Evolutionary conservation across 2,113 vertebrate genomes (phyloP), one percentile per base, ranked within the genome.

Genomic region (Cyanoramphus novaezelandiae): DNA sequence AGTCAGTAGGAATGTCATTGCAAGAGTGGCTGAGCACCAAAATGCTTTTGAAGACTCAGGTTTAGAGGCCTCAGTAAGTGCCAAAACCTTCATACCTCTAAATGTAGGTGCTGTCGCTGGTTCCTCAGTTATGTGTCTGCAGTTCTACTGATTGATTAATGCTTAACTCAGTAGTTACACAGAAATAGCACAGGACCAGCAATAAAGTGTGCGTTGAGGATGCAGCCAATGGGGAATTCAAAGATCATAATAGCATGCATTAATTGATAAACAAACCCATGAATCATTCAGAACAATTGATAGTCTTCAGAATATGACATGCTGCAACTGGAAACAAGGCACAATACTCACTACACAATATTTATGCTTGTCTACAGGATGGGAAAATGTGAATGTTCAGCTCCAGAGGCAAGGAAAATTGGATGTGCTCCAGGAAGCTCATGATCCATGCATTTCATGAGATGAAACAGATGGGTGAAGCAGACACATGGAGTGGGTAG

Each of bases 371-470:
- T 93, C 87, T 90, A 69, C 80, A 69, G 69, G 69, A 52, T 3
- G 19, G 82, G 62, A 62, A 90, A 92, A 90, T 52, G 76, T 77
- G 83, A 90, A 17, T 76, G 92, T 93, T 90, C 82, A 86, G 13
- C 69, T 94, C 83, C 52, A 94, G 64, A 94, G 72, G 80, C 72
- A 86, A 79, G 33, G 87, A 57, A 94, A 92, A 75, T 78, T 97
- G 96, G 94, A 64, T 0, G 1, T 91, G 70, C 65, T 95, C 94
- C 96, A 96, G 91, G 70, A 78, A 95, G 72, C 91, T 93, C 91
- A 91, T 71, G 91, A 95, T 96, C 94, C 93, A 89, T 92, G 88
- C 47, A 78, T 94, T 94, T 92, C 92, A 92, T 93, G 95, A 97
- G 90, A 86, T 84, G 88, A 90, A 97, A 57, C 95, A 97, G 96